These are phyloP conservation scores for Diabrotica virgifera DNA, from an alignment of 1,140 invertebrate species.

Conservation along the genomic window DNA sequence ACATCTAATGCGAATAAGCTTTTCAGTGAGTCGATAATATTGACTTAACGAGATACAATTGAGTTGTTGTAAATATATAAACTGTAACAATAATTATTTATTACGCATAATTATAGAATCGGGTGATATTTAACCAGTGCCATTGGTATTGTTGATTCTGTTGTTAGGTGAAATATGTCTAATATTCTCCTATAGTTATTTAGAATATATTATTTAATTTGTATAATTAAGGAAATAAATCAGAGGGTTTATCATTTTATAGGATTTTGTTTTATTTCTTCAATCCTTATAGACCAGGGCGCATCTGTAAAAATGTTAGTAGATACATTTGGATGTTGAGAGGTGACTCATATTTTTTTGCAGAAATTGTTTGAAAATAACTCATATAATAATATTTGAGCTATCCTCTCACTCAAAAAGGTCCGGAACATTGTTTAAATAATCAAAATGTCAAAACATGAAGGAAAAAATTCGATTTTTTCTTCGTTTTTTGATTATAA, in stretches of 20 bases:
- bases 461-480: too few species aligned
- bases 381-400: too few species aligned
- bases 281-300: not conserved
- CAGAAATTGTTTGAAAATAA: too few species aligned
- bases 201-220: constrained; percentile 44
- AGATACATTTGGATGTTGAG: too few species aligned
- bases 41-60: constrained; percentile 20
- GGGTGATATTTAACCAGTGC: constrained; percentile 52
- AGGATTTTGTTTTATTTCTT: constrained; percentile 3
- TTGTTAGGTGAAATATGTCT: constrained; percentile 49
- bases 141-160: constrained; percentile 51
- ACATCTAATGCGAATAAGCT: not conserved
- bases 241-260: constrained; percentile 48
- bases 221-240: constrained; percentile 48
- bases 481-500: too few species aligned
- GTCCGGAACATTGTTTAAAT: too few species aligned
- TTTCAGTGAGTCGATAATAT: not conserved
- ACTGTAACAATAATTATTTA: constrained; percentile 40
- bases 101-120: constrained; percentile 49
- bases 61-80: constrained; percentile 40
- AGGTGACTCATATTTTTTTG: too few species aligned
- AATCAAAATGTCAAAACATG: too few species aligned
- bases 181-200: constrained; percentile 45
- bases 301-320: too few species aligned
- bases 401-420: too few species aligned